These are phyloP conservation scores for Branchellion lobata DNA, from an alignment of 2,888 invertebrate genomes.

Conservation along the genomic window DNA sequence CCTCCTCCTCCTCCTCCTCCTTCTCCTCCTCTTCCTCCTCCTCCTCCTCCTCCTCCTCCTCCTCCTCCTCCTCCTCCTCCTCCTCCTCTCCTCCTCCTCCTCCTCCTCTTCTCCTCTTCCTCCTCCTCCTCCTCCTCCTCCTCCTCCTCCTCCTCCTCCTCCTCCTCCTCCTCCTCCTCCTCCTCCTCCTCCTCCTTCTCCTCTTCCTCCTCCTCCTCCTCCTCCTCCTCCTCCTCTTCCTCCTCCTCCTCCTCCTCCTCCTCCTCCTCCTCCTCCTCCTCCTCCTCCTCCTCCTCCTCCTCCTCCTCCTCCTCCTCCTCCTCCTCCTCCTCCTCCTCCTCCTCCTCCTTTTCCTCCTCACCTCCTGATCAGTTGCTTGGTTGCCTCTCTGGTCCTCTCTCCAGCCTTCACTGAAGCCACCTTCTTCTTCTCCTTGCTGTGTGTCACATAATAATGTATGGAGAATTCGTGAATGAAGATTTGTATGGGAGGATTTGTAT, in stretches of 20 bases:
- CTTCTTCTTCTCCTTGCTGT: slow-evolving; percentile 58
- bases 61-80: not conserved
- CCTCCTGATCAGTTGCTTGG: slow-evolving; percentile 59
- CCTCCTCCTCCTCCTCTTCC: slow-evolving; percentile 56
- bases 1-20: not conserved
- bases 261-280: slow-evolving; percentile 56
- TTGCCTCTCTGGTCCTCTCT: slow-evolving; percentile 61
- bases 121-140: slow-evolving; percentile 59
- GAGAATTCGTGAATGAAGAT: too few species aligned
- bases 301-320: slow-evolving; percentile 45
- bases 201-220: not conserved
- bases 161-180: slow-evolving; percentile 54
- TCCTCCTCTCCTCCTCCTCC: slow-evolving; percentile 51
- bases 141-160: slow-evolving; percentile 57
- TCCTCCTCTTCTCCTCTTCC: slow-evolving; percentile 60
- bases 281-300: slow-evolving; percentile 58
- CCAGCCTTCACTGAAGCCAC: slow-evolving; percentile 56
- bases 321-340: not conserved
- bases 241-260: slow-evolving; percentile 61
- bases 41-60: slow-evolving; percentile 6
- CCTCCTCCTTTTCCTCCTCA: not conserved
- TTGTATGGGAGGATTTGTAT: too few species aligned
- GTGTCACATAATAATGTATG: too few species aligned
- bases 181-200: not conserved
- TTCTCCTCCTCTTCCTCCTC: slow-evolving; percentile 51